Evolutionary conservation across 92 coral and sea anemone species (phyloP), one percentile per base, ranked within the genome.

Genomic region (Actinostola sp.): DNA sequence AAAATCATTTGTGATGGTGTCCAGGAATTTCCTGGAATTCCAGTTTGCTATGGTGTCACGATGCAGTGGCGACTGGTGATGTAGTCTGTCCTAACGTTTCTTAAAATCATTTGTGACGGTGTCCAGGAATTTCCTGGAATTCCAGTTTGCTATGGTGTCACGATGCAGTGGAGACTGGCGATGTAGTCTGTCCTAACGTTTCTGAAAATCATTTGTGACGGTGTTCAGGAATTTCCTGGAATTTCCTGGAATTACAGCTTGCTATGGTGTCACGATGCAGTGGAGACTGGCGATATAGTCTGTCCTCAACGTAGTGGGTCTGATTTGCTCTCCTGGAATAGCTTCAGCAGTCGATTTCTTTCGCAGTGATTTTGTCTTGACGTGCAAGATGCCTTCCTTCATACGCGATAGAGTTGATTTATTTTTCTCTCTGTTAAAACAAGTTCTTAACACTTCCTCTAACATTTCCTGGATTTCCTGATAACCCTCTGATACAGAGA

Each of bases 401-500:
- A 90, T 73, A 39, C 86, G 73, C 3, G 92, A 74, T 35, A 90
- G 72, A 21, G 82, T 61, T 12, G 98, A 84, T 52, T 79, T 86
- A 61, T 75, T 72, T 59, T 86, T 87, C 25, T 85, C 83, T 63
- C 76, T 75, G 34, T 83, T 70, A 26, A 91, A 58, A 60, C 83
- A 81, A n/a, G 49, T 63, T 67, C 75, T 81, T 50, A 93, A 57
- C 1, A 88, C 84, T 30, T 91, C 88, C 23, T 78, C 80, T 28
- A 93, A 79, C 70, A 93, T 52, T 27, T 77, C 81, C 44, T 90
- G 88, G 8, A 88, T 75, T 69, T 93, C 96, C 12, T 44, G 71
- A 59, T 81, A 90, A 9, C 92, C 92, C 39, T 88, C 91, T 13
- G 96, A 85, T 36, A 70, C 77, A 11, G 98, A 93, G 21, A 93